Conservation (phyloP, 1,140 invertebrate species). For the Brachystomella parvula region DNA sequence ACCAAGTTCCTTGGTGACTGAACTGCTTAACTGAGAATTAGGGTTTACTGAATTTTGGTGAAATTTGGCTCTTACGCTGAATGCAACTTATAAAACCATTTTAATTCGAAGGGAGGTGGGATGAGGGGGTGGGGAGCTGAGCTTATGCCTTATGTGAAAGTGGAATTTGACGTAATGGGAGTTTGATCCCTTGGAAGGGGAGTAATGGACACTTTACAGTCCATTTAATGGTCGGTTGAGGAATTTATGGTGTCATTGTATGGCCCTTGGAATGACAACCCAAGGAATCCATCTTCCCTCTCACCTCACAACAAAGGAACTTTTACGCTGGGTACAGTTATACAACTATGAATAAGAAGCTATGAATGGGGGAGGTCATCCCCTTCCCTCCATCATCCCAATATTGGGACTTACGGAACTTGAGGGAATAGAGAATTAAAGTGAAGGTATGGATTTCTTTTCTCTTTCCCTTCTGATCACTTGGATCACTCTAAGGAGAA, state of each 20-base stretch:
- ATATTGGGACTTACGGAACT: neutral
- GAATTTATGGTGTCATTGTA: slow-evolving; percentile 38
- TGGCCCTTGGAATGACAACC: slow-evolving; percentile 28
- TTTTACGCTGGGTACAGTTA: neutral
- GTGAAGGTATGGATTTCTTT: neutral
- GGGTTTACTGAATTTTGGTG: too few species aligned
- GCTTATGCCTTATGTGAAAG: slow-evolving; percentile 11
- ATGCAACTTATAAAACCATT: neutral
- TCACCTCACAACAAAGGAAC: neutral
- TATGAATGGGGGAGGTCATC: neutral
- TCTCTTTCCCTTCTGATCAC: too few species aligned
- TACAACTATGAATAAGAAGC: neutral
- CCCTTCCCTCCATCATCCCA: neutral
- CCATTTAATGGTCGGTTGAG: slow-evolving; percentile 38
- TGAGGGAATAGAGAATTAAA: neutral
- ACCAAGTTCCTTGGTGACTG: too few species aligned
- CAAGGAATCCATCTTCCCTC: slow-evolving; percentile 28
- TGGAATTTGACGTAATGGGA: slow-evolving; percentile 34
- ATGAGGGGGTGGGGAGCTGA: slow-evolving; percentile 8
- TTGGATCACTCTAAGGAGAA: too few species aligned
- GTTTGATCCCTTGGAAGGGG: slow-evolving; percentile 30
- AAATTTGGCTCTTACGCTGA: neutral
- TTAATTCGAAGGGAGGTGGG: neutral
- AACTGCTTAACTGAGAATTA: too few species aligned
- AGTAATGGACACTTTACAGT: slow-evolving; percentile 40